Percentiles rank a stretch among this genome's conserved stretches.
phyloP scores from a whole-genome alignment of 2,113 vertebrate species.

The Sterna hirundo region DNA sequence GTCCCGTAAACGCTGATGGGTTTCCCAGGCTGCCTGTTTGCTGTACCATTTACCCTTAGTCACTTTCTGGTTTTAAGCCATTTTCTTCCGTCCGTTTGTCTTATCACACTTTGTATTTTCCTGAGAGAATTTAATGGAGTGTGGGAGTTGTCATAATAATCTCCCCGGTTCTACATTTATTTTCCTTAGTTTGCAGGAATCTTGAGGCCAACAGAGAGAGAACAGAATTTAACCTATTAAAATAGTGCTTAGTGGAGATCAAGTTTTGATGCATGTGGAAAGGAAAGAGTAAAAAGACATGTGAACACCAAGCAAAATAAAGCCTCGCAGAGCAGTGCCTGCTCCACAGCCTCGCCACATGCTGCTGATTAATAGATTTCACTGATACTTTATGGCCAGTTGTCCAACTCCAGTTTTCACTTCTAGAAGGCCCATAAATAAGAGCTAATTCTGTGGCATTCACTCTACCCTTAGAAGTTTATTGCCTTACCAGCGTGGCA shows the following conservation, averaged over 20 bases:
- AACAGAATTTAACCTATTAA: not conserved
- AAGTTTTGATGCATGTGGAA: not conserved
- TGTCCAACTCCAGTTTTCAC: not conserved
- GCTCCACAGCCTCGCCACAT: not conserved
- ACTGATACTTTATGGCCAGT: not conserved
- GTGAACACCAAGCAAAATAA: not conserved
- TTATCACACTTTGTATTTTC: not conserved
- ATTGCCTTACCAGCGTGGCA: not conserved
- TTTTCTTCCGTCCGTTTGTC: not conserved
- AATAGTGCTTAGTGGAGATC: not conserved
- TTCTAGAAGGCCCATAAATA: not conserved
- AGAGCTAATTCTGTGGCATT: not conserved
- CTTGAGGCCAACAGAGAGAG: not conserved
- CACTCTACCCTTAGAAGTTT: not conserved
- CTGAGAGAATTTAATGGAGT: slow-evolving; percentile 38
- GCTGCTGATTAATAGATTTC: not conserved
- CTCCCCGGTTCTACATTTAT: not conserved
- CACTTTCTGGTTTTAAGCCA: not conserved
- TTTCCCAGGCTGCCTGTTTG: not conserved
- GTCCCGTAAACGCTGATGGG: fast-evolving
- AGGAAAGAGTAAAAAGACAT: not conserved
- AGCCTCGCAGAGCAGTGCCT: not conserved
- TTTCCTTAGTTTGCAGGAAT: slow-evolving; percentile 44
- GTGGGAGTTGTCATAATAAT: slow-evolving; percentile 25
- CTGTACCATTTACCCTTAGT: not conserved